Base-by-base conservation (phyloP, 2,888 invertebrate species). In the Tubiluchus corallicola region DNA sequence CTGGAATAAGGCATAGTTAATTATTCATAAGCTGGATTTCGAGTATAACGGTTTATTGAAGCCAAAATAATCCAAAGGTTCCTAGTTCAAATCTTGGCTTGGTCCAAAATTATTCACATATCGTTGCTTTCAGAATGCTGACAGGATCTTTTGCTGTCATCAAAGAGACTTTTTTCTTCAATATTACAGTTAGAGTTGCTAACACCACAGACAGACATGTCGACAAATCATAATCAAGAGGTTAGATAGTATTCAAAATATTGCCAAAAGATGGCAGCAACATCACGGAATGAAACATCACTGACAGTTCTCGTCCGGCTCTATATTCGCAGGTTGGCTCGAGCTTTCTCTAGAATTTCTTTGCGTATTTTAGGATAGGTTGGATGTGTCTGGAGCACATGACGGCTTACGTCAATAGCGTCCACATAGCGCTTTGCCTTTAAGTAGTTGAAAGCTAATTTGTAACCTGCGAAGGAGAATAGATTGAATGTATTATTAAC, bases 331-430 rank as follows among this genome's bases (percentile, higher is more conserved):
- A 68, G 51, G 51, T 60, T 63, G 29, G 59, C 52, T 43, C 69
- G 54, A 1, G 71, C 68, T 52, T 94, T 94, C 52, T 94, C 92
- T 50, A 94, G 68, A 52, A 96, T 82, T 54, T 96, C 94, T 60
- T 87, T 90, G 51, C 75, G 77, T 41, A 96, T 80, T 55, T 83
- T 81, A 0, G 85, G 81, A 64, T 88, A 92, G 50, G 87, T 83
- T 0, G 90, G 84, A 61, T 79, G 80, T 19, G 74, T 68, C 52
- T 74, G 75, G 37, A 90, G 63, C 5, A 92, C 68, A 49, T 59
- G 75, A 51, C 87, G 79, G 50, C 85, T 84, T 0, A 82, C 76
- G 52, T 90, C 83, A 47, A 96, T 85, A 16, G 94, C 88, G 55
- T 90, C 85, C 0, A 88, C 84, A 63, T 78, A 79, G 40, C 72